A percentile compares a stretch with the other conserved stretches of the same genome.
Conservation (phyloP, 2,797 vertebrate species). For the Nyctalus aviator region DNA sequence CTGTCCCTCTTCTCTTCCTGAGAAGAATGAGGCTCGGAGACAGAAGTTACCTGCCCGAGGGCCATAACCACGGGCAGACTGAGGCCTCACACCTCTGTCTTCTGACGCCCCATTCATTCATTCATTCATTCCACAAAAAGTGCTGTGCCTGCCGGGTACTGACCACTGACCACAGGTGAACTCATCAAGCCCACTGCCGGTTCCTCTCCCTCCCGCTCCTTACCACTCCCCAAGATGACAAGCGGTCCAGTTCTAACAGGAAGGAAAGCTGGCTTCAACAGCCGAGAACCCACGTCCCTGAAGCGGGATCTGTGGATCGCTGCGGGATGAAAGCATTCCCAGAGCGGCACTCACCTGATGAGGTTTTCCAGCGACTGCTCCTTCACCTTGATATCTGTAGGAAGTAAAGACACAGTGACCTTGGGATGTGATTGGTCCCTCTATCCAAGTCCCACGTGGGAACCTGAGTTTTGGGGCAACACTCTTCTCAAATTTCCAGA, state of each 20-base stretch:
- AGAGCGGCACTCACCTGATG: slow-evolving; percentile 92
- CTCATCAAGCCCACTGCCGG: neutral
- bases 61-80: neutral
- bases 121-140: neutral
- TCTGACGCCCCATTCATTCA: neutral
- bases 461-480: slow-evolving; percentile 2
- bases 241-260: neutral
- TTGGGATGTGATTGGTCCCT: slow-evolving; percentile 29
- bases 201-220: neutral
- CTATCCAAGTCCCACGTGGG: neutral
- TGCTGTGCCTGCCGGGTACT: neutral
- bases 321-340: slow-evolving; percentile 44
- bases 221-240: neutral
- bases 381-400: slow-evolving; percentile 97
- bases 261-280: slow-evolving; percentile 18
- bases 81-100: neutral
- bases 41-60: neutral
- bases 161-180: no score
- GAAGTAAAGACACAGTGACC: slow-evolving; percentile 57
- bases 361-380: slow-evolving; percentile 97
- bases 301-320: neutral
- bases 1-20: neutral
- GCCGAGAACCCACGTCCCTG: neutral
- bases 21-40: neutral
- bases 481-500: neutral